These are phyloP conservation scores for Corvus moneduloides DNA, from an alignment of 2,113 vertebrate species.

Conservation along the genomic window DNA sequence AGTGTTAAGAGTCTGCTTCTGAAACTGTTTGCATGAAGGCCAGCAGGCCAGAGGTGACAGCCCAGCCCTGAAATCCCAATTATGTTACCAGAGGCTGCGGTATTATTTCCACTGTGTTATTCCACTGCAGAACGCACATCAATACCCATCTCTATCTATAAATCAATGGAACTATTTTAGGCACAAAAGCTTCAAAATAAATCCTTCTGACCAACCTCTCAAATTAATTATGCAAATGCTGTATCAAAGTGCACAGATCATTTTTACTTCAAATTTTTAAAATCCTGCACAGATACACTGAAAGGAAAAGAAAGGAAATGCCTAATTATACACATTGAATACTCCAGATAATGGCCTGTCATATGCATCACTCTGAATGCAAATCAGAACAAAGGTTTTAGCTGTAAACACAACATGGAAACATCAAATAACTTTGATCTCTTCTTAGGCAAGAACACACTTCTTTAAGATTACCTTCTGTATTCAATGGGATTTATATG, in stretches of 20 bases:
- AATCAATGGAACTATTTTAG: not conserved
- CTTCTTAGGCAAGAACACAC: accelerated
- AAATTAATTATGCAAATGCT: conserved; percentile 12
- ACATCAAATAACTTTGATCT: not conserved
- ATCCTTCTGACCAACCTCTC: not conserved
- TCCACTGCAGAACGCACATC: not conserved
- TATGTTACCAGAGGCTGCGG: not conserved
- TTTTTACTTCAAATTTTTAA: not conserved
- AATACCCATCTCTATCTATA: not conserved
- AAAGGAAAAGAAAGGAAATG: not conserved
- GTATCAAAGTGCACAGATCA: not conserved
- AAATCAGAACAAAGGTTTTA: conserved; percentile 2
- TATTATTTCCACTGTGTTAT: not conserved
- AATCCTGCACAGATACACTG: not conserved
- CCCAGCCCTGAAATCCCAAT: not conserved
- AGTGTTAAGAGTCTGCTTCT: not conserved
- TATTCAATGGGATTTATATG: not conserved
- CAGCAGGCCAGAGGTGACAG: not conserved
- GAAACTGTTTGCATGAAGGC: not conserved
- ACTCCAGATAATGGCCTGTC: conserved; percentile 26
- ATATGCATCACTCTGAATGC: not conserved
- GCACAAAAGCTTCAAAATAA: not conserved
- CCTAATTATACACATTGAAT: conserved; percentile 8
- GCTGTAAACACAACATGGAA: conserved; percentile 11
- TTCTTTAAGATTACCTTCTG: not conserved